These are phyloP conservation scores for Scaptomyza polygonia DNA, from an alignment of 2,888 invertebrate genomes.

Conservation along the genomic window DNA sequence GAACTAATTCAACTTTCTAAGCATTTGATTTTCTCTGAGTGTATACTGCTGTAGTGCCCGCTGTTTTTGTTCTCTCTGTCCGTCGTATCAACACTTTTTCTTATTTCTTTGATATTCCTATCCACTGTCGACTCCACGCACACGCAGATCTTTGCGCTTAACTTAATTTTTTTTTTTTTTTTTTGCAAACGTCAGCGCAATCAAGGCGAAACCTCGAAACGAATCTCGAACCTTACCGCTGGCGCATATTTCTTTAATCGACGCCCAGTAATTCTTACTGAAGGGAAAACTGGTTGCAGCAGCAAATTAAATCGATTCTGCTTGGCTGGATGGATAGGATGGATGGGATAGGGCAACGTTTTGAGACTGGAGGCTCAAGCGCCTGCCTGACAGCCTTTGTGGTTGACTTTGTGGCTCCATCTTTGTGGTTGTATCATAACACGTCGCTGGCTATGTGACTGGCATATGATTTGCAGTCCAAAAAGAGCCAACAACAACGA, in stretches of 20 bases:
- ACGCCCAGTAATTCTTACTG: slow-evolving; percentile 54
- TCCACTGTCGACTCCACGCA: slow-evolving; percentile 7
- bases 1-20: too few relatives aligned
- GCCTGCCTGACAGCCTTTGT: slow-evolving; percentile 63
- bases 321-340: slow-evolving; percentile 28
- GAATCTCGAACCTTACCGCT: slow-evolving; percentile 24
- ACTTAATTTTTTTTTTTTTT: slow-evolving; percentile 9
- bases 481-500: slow-evolving; percentile 10
- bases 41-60: slow-evolving; percentile 25
- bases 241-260: slow-evolving; percentile 78
- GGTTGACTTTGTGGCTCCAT: slow-evolving; percentile 53
- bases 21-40: neutral
- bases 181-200: slow-evolving; percentile 73
- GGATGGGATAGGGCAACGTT: neutral
- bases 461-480: slow-evolving; percentile 69
- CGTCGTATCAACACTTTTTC: slow-evolving; percentile 54
- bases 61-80: slow-evolving; percentile 29
- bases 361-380: slow-evolving; percentile 10
- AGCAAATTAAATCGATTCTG: slow-evolving; percentile 81
- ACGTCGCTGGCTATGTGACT: slow-evolving; percentile 77
- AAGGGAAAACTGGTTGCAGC: slow-evolving; percentile 40
- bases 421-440: slow-evolving; percentile 71
- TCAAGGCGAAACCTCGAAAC: slow-evolving; percentile 51
- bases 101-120: neutral
- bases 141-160: slow-evolving; percentile 4